Evolutionary conservation across 2,797 vertebrate genomes (phyloP), one percentile per base, ranked within the genome.

Genomic region (Sciaenops ocellatus): DNA sequence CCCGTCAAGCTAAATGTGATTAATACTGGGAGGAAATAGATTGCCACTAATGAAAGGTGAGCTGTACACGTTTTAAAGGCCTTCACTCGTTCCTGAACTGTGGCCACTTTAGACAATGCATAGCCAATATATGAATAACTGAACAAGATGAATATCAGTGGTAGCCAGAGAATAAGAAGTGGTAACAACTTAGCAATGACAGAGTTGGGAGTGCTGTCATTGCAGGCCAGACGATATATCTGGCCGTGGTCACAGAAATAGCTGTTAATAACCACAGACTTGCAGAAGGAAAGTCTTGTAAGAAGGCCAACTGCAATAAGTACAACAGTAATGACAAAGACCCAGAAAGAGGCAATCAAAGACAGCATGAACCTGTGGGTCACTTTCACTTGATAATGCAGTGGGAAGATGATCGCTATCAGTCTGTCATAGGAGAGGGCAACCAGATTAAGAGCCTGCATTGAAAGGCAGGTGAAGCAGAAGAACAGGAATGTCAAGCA

Each of bases 241-340:
- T 82, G 93, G 0, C 91, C 91, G 42, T 93, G 88, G 41, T 94
- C 93, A 61, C 94, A 94, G 80, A 87, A 94, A 71, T 85, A 93
- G 66, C 92, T 94, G n/a, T 84, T 72, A 13, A 94, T 82, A 3
- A 83, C 70, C 30, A 85, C 50, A 17, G 93, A 90, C 2, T 68
- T 68, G 70, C 93, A 94, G 62, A 91, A 88, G 18, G 90, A 93
- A 8, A 94, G 87, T 55, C 88, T 82, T 4, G 85, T 90, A 12
- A 94, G 30, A 22, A 93, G 62, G 3, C 83, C 78, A 5, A 76
- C 68, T 5, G 65, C 15, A n/a, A 73, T 47, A 1, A 89, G 38
- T 1, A 47, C 11, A 10, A 16, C 1, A 2, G n/a, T 2, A 1
- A 61, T 12, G 2, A 17, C 20, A 34, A 79, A 51, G 5, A 84